phyloP scores from a whole-genome alignment of 2,113 vertebrate species.

The Muntiacus muntjak region DNA sequence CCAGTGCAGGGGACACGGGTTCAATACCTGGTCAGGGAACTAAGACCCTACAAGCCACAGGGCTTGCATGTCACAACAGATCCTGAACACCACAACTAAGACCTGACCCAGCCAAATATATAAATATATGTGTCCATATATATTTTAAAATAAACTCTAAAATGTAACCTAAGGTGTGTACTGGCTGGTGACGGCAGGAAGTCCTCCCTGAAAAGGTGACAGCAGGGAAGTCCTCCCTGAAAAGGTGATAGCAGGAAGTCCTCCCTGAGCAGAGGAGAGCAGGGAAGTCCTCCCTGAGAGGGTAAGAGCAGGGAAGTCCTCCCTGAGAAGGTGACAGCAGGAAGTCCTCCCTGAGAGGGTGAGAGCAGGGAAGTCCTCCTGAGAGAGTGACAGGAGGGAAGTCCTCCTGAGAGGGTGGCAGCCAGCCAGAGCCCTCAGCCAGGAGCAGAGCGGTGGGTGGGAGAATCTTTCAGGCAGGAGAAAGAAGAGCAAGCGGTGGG shows the following conservation, averaged over 20 bases:
- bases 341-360: too few relatives aligned
- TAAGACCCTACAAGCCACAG: neutral
- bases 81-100: neutral
- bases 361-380: too few relatives aligned
- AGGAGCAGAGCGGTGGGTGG: neutral
- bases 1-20: neutral
- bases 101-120: neutral
- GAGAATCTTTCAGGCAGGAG: neutral
- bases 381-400: too few relatives aligned
- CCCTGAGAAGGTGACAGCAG: too few relatives aligned
- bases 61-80: accelerated
- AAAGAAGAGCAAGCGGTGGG: accelerated
- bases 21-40: neutral
- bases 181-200: neutral
- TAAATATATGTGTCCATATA: neutral
- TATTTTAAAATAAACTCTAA: neutral
- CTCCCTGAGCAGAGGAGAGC: too few relatives aligned
- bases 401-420: neutral
- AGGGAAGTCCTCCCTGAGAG: too few relatives aligned
- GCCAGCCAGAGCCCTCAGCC: neutral
- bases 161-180: neutral
- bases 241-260: too few relatives aligned
- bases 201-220: too few relatives aligned
- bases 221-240: neutral
- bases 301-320: too few relatives aligned